Percentiles rank a stretch among this genome's conserved stretches.
phyloP scores from a whole-genome alignment of 2,888 invertebrate genomes.

The Eustalomyia histrio region DNA sequence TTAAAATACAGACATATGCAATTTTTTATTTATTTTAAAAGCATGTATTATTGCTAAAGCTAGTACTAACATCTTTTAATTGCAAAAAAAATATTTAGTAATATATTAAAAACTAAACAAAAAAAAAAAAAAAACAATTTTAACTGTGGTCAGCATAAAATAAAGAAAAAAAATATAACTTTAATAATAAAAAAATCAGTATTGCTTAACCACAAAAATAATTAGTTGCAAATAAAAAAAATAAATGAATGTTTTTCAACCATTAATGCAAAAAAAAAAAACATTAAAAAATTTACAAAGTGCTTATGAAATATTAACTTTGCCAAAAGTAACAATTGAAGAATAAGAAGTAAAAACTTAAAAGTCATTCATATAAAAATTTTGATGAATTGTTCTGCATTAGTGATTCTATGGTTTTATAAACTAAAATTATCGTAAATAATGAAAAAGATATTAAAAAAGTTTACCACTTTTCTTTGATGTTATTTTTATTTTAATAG shows the following conservation, averaged over 20 bases:
- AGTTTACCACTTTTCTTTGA: background rate
- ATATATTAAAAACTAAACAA: background rate
- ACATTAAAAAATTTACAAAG: constrained; percentile 1
- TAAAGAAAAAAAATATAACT: constrained; percentile 27
- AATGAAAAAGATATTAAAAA: background rate
- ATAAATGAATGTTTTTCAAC: constrained; percentile 14
- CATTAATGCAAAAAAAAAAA: constrained; percentile 26
- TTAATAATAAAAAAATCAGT: constrained; percentile 11
- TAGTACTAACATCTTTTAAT: constrained; percentile 32
- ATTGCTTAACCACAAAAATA: constrained; percentile 60
- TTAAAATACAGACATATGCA: no score
- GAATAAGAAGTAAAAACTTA: constrained; percentile 5
- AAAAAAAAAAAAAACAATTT: constrained; percentile 2
- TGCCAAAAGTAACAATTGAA: constrained; percentile 7
- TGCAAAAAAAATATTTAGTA: constrained; percentile 14
- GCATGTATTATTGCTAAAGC: background rate
- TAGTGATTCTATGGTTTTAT: constrained; percentile 40
- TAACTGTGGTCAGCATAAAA: constrained; percentile 47
- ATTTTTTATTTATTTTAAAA: background rate
- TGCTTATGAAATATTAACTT: constrained; percentile 2
- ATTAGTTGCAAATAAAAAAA: constrained; percentile 47
- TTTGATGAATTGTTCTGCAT: constrained; percentile 46
- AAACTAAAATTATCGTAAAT: constrained; percentile 3
- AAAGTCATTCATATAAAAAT: constrained; percentile 36
- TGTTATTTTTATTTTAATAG: constrained; percentile 11